Conservation (phyloP, 2,797 vertebrate genomes). For the Phataginus tricuspis region DNA sequence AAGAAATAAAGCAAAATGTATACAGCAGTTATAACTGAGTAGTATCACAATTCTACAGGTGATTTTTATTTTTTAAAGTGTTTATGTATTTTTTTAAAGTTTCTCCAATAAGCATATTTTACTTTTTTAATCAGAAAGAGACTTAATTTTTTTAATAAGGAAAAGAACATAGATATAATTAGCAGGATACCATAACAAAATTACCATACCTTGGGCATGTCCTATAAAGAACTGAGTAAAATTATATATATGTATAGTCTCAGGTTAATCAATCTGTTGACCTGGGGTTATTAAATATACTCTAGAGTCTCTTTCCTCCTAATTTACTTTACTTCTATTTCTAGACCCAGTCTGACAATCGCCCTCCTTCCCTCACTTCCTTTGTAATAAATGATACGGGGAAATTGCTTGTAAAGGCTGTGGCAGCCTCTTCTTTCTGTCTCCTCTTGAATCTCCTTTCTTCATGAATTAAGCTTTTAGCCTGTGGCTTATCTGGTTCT, state of each 20-base stretch:
- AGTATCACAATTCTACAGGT: not conserved
- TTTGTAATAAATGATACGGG: not conserved
- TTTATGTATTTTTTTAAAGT: not conserved
- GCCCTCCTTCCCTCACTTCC: not conserved
- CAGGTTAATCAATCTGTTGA: not conserved
- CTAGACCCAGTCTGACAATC: not conserved
- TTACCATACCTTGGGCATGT: not conserved
- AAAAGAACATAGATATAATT: not conserved
- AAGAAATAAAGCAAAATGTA: not conserved
- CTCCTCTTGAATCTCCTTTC: not conserved
- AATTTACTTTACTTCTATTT: conserved; percentile 28
- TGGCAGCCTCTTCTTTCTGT: not conserved
- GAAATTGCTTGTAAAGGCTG: not conserved
- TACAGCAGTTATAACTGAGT: not conserved
- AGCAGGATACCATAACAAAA: not conserved
- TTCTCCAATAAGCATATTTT: not conserved
- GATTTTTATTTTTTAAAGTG: not conserved
- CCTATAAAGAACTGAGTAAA: not conserved
- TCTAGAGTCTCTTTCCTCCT: not conserved
- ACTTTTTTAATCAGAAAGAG: conserved; percentile 9
- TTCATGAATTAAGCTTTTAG: not conserved
- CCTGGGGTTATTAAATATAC: conserved; percentile 23
- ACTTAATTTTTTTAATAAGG: not conserved
- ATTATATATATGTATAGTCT: not conserved
- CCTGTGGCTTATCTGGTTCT: not conserved